Evolutionary conservation across 2,888 invertebrate species (phyloP), one percentile per base, ranked within the genome.

Genomic region (Nymphalis urticae): DNA sequence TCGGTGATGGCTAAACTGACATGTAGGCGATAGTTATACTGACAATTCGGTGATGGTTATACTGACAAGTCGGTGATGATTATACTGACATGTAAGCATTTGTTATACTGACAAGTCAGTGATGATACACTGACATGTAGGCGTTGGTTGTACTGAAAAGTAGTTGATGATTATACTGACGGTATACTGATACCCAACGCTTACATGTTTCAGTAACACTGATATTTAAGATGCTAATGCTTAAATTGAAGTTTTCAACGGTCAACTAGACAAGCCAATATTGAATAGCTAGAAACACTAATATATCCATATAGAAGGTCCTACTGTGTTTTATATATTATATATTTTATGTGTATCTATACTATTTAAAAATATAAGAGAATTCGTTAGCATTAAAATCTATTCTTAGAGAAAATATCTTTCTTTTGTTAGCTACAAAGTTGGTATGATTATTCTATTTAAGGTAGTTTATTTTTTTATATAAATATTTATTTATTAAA

Each of bases 181-280:
- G 70, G 64, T 63, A 62, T 63, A 56, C 53, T 67, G 58, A 51
- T 17, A 48, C n/a, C n/a, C n/a, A n/a, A n/a, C n/a, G n/a, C n/a
- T n/a, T n/a, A n/a, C n/a, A n/a, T n/a, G n/a, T n/a, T n/a, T n/a
- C 21, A 21, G 21, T 48, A 21, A 36, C 48, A 19, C 13, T n/a
- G 8, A 19, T 58, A 54, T 58, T 27, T n/a, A n/a, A 24, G 19
- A 36, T 19, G 36, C 19, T 50, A n/a, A 36, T 59, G 19, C n/a
- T 59, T n/a, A 32, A 27, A 27, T n/a, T 27, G 42, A n/a, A 21
- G 21, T 21, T 1, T 8, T 4, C n/a, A 19, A 17, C 36, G 67
- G 56, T 68, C 60, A 70, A 69, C 67, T 27, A 62, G 42, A 51
- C 42, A 8, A 13, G 19, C 3, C 4, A 27, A 27, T 27, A 27